Conservation (phyloP, 2,888 invertebrate genomes). For the Drosophila barbarae region DNA sequence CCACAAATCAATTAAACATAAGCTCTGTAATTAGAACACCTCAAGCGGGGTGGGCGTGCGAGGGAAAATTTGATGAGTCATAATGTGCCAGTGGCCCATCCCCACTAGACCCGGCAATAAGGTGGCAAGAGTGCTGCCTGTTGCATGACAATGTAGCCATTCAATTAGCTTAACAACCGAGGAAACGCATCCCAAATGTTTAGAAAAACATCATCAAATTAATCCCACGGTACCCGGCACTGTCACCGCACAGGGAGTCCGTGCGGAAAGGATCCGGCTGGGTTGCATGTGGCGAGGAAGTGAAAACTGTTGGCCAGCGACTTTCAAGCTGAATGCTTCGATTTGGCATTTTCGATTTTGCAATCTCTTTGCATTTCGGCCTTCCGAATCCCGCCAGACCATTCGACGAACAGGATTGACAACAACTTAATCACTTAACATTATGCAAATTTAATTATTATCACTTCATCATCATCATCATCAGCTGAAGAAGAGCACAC, state of each 20-base stretch:
- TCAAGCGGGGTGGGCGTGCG: slow-evolving; percentile 41
- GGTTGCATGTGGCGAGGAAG: neutral
- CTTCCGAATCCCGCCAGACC: slow-evolving; percentile 43
- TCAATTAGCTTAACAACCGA: slow-evolving; percentile 72
- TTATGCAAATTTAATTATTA: slow-evolving; percentile 75
- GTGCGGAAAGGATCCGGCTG: slow-evolving; percentile 6
- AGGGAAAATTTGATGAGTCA: slow-evolving; percentile 39
- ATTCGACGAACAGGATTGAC: slow-evolving; percentile 52
- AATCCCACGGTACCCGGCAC: slow-evolving; percentile 59
- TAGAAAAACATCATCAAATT: slow-evolving; percentile 57
- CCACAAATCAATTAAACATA: slow-evolving; percentile 75
- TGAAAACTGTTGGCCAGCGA: slow-evolving; percentile 29
- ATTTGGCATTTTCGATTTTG: slow-evolving; percentile 64
- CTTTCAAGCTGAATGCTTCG: slow-evolving; percentile 33
- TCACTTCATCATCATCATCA: slow-evolving; percentile 68
- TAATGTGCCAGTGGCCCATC: slow-evolving; percentile 26
- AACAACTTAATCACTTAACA: slow-evolving; percentile 75
- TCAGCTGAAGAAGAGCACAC: slow-evolving; percentile 33
- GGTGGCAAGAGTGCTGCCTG: slow-evolving; percentile 51
- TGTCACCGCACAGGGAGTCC: slow-evolving; percentile 5
- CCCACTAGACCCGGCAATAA: neutral
- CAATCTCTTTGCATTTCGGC: slow-evolving; percentile 43
- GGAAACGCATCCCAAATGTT: slow-evolving; percentile 61
- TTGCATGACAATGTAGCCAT: slow-evolving; percentile 67
- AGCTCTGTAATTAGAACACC: slow-evolving; percentile 75